Evolutionary conservation across 2,113 vertebrate genomes (phyloP), one percentile per base, ranked within the genome.

Genomic region (Trachemys scripta): DNA sequence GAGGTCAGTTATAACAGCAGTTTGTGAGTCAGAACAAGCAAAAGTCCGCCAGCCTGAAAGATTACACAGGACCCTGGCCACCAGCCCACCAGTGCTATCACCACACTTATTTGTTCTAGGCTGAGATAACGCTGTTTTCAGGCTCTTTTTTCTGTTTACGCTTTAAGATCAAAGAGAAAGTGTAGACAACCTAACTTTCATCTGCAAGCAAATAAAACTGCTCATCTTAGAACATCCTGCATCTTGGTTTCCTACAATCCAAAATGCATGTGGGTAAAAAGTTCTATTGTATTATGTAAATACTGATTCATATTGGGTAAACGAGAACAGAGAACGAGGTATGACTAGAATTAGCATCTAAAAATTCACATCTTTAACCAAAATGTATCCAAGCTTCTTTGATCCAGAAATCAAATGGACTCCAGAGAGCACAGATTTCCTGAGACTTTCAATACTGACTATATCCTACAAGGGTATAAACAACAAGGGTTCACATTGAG

Each of bases 101-200:
- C 94, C 90, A 69, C 81, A 22, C 89, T 98, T 99, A 97, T 98
- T 98, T 98, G 98, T 97, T 96, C 97, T 97, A 89, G 93, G 90
- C 38, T 82, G 92, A 98, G 98, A 98, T 98, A 98, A 98, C 92
- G 86, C 93, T 95, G 98, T 95, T 98, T 96, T 91, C 97, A 95
- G 98, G 97, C 95, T 88, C 78, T 92, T 91, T 91, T 69, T 72
- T 90, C 86, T 98, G 98, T 98, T 98, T 98, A 98, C 97, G 87
- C 92, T 96, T 84, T 69, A 53, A 97, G 98, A 99, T 99, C 99
- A 99, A 99, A 99, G 98, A 89, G 97, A 92, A 93, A 94, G 97
- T 95, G 98, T 98, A 98, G 98, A 98, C 96, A 80, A 98, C 94
- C 97, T 97, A 97, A 98, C 98, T 97, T 98, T 98, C 98, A 98